Base-by-base conservation (phyloP, 1,140 invertebrate genomes). In the Coelopa frigida region DNA sequence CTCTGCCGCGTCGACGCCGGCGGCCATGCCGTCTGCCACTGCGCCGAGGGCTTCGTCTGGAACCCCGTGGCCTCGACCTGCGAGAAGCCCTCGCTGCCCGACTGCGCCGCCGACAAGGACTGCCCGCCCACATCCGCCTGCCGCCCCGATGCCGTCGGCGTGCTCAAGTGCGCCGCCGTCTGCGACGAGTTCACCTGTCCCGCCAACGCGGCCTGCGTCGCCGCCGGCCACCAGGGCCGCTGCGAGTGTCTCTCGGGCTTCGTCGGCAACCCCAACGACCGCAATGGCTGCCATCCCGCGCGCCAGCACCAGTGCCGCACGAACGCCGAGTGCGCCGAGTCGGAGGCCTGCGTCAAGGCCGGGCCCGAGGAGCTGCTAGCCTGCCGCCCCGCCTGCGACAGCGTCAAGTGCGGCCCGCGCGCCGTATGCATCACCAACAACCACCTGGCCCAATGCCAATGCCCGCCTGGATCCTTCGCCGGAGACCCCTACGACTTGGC, bases 341-440 rank as follows among this genome's bases (percentile, higher is more conserved):
- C 80, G 45, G 82, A 90, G 56, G 78, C 80, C 2, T 92, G 89
- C 62, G 73, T 73, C 58, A 68, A 53, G 53, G 54, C 70, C 36
- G 71, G 71, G 27, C 51, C 59, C 23, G 52, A 67, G 5, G 67
- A 69, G 44, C 52, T 62, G 24, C 70, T 74, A 11, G 76, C 75
- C 52, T 93, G 89, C 64, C 70, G 79, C 42, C 73, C 83, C 1
- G 87, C 87, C 40, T 94, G 90, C 63, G 78, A 84, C 41, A 75
- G 75, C 14, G 59, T 85, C 3, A 75, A 75, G 29, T 94, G 90
- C 66, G 90, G 90, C 5, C 86, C 88, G 1, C 83, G 85, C 52
- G 87, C 89, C 15, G 72, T 91, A 11, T 91, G 88, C 57, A 75
- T 90, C 12, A 85, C 87, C 3, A 87, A 90, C 52, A 92, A 92